Conservation (phyloP, 2,113 vertebrate species). For the Alouatta palliata region DNA sequence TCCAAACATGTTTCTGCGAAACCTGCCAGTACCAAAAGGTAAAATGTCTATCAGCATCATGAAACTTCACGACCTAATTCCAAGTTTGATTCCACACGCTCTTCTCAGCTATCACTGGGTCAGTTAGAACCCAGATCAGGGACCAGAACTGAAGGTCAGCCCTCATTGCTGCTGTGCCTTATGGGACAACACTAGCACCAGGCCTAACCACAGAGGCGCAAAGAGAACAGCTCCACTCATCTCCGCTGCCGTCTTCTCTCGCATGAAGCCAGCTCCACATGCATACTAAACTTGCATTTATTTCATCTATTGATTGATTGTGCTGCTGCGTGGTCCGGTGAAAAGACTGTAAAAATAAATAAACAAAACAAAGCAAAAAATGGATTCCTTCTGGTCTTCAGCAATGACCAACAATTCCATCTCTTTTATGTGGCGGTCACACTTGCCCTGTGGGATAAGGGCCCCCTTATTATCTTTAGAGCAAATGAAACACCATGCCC, state of each 20-base stretch:
- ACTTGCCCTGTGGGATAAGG: background rate
- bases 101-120: background rate
- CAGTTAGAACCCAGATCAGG: background rate
- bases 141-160: background rate
- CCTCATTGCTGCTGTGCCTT: background rate
- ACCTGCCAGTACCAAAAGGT: constrained; percentile 9
- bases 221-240: rapidly evolving
- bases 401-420: background rate
- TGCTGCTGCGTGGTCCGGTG: rapidly evolving
- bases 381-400: background rate
- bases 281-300: rapidly evolving
- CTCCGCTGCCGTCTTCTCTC: background rate
- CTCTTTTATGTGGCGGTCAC: background rate
- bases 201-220: background rate
- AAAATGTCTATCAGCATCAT: background rate
- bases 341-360: background rate
- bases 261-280: rapidly evolving
- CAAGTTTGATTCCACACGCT: rapidly evolving
- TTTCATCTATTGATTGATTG: no score
- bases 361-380: background rate
- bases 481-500: background rate
- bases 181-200: background rate
- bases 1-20: constrained; percentile 29
- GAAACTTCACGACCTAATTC: background rate
- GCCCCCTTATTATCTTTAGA: rapidly evolving